phyloP scores from a whole-genome alignment of 92 coral and sea anemone species.

The Bergia puertoricense region DNA sequence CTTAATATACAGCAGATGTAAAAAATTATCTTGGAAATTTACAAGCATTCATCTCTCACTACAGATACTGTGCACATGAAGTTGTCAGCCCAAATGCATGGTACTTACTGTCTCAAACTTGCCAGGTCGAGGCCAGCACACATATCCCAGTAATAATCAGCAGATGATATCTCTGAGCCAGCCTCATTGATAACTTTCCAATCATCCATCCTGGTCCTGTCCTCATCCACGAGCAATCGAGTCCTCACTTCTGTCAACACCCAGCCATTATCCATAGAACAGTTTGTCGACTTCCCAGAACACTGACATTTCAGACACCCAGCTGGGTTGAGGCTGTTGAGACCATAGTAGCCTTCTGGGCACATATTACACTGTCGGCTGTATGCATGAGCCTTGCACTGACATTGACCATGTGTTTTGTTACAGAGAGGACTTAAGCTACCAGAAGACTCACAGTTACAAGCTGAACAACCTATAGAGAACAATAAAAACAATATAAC shows the following conservation, averaged over 20 bases:
- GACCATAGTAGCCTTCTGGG: conserved; percentile 76
- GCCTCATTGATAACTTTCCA: conserved; percentile 59
- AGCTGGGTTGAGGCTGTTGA: conserved; percentile 67
- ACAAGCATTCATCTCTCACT: too few species aligned
- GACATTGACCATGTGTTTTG: conserved; percentile 83
- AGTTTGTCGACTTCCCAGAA: conserved; percentile 75
- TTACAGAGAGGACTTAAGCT: conserved; percentile 68
- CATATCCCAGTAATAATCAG: conserved; percentile 5
- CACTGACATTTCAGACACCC: conserved; percentile 95
- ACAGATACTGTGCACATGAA: too few species aligned
- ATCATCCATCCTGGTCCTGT: conserved; percentile 53
- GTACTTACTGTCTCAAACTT: neutral
- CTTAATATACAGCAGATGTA: too few species aligned
- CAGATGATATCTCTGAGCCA: neutral
- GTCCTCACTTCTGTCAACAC: conserved; percentile 37
- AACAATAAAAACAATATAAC: too few species aligned
- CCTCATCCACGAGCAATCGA: neutral
- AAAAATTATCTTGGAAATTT: too few species aligned
- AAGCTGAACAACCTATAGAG: conserved; percentile 77
- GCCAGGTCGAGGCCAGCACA: neutral
- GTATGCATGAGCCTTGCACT: conserved; percentile 64
- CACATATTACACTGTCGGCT: conserved; percentile 72
- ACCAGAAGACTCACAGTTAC: conserved; percentile 79
- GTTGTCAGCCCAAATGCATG: too few species aligned
- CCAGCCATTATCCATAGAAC: conserved; percentile 68